Percentiles rank a stretch among this genome's conserved stretches.
These are phyloP conservation scores for Macropus fuliginosus DNA, from an alignment of 2,797 vertebrate species.

Conservation along the genomic window DNA sequence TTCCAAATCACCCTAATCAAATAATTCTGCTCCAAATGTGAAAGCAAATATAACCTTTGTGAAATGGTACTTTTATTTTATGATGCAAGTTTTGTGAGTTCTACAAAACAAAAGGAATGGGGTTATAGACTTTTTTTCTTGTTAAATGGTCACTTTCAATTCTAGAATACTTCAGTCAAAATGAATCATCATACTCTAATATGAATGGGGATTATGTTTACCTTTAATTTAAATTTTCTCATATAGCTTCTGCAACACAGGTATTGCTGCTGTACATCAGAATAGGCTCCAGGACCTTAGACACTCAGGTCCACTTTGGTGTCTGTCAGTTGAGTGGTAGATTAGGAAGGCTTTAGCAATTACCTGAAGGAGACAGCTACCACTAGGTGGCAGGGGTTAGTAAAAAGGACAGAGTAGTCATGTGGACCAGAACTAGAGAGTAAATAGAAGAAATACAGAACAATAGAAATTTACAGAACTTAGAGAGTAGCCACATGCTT, in stretches of 20 bases:
- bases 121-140: background rate
- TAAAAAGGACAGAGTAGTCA: background rate
- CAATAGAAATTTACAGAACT: background rate
- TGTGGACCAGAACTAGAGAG: background rate
- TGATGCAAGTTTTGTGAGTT: slow-evolving; percentile 52
- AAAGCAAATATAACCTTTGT: slow-evolving; percentile 72
- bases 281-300: background rate
- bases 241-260: background rate
- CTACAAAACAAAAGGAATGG: slow-evolving; percentile 44
- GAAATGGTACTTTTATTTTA: slow-evolving; percentile 21
- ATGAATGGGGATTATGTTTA: background rate
- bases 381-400: background rate
- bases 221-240: background rate
- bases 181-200: background rate
- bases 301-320: background rate
- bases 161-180: background rate
- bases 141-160: background rate
- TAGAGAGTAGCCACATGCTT: background rate
- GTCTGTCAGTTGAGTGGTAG: background rate
- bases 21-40: slow-evolving; percentile 65
- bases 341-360: background rate
- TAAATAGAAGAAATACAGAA: background rate
- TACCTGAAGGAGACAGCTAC: background rate
- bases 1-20: slow-evolving; percentile 75
- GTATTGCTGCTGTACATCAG: background rate